These are phyloP conservation scores for Tiliacea citrago DNA, from an alignment of 2,888 invertebrate genomes.

Conservation along the genomic window DNA sequence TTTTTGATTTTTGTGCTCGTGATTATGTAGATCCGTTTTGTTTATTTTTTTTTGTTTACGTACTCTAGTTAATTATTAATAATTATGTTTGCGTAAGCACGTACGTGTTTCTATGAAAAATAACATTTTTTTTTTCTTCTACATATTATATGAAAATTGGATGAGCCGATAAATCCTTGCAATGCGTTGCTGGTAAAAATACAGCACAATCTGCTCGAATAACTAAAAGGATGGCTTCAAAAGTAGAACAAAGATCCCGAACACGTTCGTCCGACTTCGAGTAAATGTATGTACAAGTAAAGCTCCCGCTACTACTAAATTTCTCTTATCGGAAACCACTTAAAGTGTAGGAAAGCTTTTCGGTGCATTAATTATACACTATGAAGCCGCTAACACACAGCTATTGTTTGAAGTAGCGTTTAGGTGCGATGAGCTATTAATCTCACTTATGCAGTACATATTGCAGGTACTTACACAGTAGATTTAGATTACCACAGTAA, in stretches of 20 bases:
- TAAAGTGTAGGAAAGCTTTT: slow-evolving; percentile 2
- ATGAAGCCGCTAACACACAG: not conserved
- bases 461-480: slow-evolving; percentile 18
- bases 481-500: slow-evolving; percentile 37
- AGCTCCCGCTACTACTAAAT: not conserved
- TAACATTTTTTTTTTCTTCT: too few species aligned
- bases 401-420: slow-evolving; percentile 18
- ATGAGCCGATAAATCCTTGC: not conserved
- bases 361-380: slow-evolving; percentile 2
- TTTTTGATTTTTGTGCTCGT: too few species aligned
- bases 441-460: slow-evolving; percentile 37
- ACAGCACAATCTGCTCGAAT: not conserved
- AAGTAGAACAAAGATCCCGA: slow-evolving; percentile 17
- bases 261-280: not conserved
- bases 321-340: slow-evolving; percentile 7
- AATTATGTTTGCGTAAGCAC: too few species aligned
- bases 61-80: too few species aligned
- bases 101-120: too few species aligned
- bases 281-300: slow-evolving; percentile 23
- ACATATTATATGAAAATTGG: not conserved
- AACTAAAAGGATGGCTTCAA: not conserved
- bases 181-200: not conserved
- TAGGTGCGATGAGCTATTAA: slow-evolving; percentile 27
- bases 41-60: too few species aligned
- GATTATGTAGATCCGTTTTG: too few species aligned